Evolutionary conservation across 2,113 vertebrate species (phyloP).

Genomic region (Epinephelus cyanopodus): DNA sequence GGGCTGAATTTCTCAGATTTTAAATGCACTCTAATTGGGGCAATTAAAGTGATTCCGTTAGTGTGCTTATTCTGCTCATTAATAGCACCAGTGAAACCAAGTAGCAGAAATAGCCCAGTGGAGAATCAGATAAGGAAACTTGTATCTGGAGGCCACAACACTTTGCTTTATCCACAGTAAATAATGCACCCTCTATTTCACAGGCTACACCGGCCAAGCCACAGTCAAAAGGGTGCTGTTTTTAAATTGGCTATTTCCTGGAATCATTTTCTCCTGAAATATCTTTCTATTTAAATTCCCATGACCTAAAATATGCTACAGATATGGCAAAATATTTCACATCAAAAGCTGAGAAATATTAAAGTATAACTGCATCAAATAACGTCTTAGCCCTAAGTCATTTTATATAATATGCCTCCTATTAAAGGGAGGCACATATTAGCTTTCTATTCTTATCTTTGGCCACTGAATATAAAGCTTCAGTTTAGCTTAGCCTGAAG

Average conservation of each 20-base stretch:
- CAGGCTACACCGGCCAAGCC: not conserved
- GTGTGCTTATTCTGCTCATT: slow-evolving; percentile 46
- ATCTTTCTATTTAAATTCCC: not conserved
- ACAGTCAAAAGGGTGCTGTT: slow-evolving; percentile 15
- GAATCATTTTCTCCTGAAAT: not conserved
- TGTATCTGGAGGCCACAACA: slow-evolving; percentile 24
- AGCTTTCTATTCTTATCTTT: not conserved
- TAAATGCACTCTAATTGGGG: slow-evolving; percentile 63
- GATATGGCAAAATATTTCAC: not conserved
- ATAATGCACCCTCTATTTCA: slow-evolving; percentile 58
- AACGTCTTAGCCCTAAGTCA: not conserved
- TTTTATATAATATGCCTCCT: not conserved
- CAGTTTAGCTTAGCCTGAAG: not conserved
- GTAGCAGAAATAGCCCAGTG: slow-evolving; percentile 57
- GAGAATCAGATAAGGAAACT: slow-evolving; percentile 72
- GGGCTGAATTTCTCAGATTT: slow-evolving; percentile 37
- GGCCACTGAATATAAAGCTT: not conserved
- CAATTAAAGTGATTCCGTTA: slow-evolving; percentile 63
- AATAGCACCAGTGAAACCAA: slow-evolving; percentile 58
- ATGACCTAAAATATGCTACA: not conserved
- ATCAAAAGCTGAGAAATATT: not conserved
- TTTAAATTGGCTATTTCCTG: slow-evolving; percentile 24
- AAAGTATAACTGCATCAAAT: too few relatives aligned
- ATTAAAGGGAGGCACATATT: not conserved
- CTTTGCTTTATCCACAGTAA: slow-evolving; percentile 26